Conservation (phyloP, 2,888 invertebrate species). For the Neria commutata region DNA sequence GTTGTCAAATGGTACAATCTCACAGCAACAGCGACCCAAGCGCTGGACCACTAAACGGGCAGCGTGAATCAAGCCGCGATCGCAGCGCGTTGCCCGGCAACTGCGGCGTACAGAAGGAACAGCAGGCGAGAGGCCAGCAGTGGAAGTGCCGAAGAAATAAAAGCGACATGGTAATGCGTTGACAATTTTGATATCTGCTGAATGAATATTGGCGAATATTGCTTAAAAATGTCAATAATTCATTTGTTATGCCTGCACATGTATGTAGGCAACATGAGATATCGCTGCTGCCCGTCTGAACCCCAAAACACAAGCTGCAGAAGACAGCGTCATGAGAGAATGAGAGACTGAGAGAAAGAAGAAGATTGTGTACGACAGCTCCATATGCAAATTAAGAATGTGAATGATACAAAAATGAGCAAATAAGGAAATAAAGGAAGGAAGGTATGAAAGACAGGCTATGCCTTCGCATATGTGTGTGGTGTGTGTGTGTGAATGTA, state of each 20-base stretch:
- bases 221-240: slow-evolving; percentile 63
- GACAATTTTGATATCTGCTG: slow-evolving; percentile 52
- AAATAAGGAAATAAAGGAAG: too few species aligned
- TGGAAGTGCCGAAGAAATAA: slow-evolving; percentile 53
- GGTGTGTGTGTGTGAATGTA: too few species aligned
- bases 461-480: too few species aligned
- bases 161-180: slow-evolving; percentile 50
- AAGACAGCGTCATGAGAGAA: slow-evolving; percentile 9
- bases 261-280: slow-evolving; percentile 56
- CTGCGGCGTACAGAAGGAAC: not conserved
- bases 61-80: slow-evolving; percentile 9
- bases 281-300: too few species aligned
- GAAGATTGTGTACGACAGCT: slow-evolving; percentile 5
- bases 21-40: not conserved
- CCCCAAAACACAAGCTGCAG: too few species aligned
- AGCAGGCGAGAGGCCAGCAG: not conserved
- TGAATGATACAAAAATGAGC: too few species aligned
- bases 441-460: too few species aligned
- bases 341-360: slow-evolving; percentile 27
- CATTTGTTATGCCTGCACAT: slow-evolving; percentile 62
- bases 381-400: not conserved
- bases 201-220: slow-evolving; percentile 58
- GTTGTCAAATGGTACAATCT: not conserved
- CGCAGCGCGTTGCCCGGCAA: slow-evolving; percentile 18
- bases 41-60: not conserved